Conservation (phyloP, 2,888 invertebrate genomes). For the Stenoptilia bipunctidactyla region DNA sequence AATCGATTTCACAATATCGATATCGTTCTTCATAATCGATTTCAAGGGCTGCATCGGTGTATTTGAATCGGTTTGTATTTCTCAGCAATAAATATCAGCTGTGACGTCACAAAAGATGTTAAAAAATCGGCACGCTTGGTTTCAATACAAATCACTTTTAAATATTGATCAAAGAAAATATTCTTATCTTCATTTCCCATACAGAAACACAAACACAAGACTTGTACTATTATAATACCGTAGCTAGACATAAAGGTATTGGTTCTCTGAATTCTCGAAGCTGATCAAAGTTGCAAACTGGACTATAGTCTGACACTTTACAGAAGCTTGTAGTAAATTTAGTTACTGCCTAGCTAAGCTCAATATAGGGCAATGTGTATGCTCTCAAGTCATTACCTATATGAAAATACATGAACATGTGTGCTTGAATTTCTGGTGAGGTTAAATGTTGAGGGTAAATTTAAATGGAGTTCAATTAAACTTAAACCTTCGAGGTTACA, state of each 20-base stretch:
- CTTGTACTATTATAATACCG: neutral
- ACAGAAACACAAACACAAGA: no score
- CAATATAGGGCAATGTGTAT: constrained; percentile 26
- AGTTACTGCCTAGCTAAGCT: constrained; percentile 20
- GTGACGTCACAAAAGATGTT: no score
- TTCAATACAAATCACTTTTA: no score
- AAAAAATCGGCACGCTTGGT: no score
- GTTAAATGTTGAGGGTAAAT: constrained; percentile 9
- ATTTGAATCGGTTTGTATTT: no score
- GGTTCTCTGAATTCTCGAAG: no score
- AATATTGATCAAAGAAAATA: no score
- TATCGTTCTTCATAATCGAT: no score
- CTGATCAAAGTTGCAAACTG: constrained; percentile 22
- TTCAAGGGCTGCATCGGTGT: no score
- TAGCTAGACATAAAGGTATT: neutral
- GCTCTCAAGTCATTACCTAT: constrained; percentile 9
- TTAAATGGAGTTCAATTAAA: neutral
- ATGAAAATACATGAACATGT: constrained; percentile 3
- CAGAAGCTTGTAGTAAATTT: constrained; percentile 26
- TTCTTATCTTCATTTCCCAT: no score
- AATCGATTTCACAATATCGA: no score
- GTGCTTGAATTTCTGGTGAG: neutral
- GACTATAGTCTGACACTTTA: constrained; percentile 26
- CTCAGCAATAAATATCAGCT: no score
- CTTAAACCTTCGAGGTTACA: neutral